These are phyloP conservation scores for Scaptomyza parva DNA, from an alignment of 2,888 invertebrate genomes.

Conservation along the genomic window DNA sequence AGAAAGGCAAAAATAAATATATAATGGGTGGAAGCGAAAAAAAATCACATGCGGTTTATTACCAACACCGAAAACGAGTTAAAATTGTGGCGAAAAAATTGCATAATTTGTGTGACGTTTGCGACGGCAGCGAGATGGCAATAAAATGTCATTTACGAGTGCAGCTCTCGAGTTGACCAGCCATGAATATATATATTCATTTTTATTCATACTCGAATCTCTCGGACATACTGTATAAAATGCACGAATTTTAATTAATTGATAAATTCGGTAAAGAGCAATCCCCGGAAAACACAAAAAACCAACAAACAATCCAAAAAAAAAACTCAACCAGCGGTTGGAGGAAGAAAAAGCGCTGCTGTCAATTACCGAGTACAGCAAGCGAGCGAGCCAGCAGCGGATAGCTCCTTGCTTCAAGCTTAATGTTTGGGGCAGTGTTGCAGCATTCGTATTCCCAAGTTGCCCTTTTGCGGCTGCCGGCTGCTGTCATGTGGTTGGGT, in stretches of 20 bases:
- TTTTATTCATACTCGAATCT: slow-evolving; percentile 28
- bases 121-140: slow-evolving; percentile 54
- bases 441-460: slow-evolving; percentile 38
- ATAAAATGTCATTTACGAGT: slow-evolving; percentile 78
- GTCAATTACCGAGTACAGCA: slow-evolving; percentile 74
- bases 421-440: neutral
- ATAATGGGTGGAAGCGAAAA: slow-evolving; percentile 11
- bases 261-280: slow-evolving; percentile 80
- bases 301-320: slow-evolving; percentile 23
- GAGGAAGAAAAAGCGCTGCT: slow-evolving; percentile 68
- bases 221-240: slow-evolving; percentile 61
- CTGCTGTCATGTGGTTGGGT: slow-evolving; percentile 27
- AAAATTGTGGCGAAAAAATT: slow-evolving; percentile 79
- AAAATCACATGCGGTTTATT: slow-evolving; percentile 74
- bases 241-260: slow-evolving; percentile 81
- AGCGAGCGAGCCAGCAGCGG: slow-evolving; percentile 39
- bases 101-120: slow-evolving; percentile 80
- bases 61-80: slow-evolving; percentile 79
- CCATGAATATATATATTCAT: slow-evolving; percentile 40
- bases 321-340: slow-evolving; percentile 13
- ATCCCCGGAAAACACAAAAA: slow-evolving; percentile 20
- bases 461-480: slow-evolving; percentile 42
- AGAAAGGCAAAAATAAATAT: slow-evolving; percentile 13
- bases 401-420: slow-evolving; percentile 51
- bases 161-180: slow-evolving; percentile 32